phyloP scores from a whole-genome alignment of 2,888 invertebrate genomes.

The Heterodera filipjevi region DNA sequence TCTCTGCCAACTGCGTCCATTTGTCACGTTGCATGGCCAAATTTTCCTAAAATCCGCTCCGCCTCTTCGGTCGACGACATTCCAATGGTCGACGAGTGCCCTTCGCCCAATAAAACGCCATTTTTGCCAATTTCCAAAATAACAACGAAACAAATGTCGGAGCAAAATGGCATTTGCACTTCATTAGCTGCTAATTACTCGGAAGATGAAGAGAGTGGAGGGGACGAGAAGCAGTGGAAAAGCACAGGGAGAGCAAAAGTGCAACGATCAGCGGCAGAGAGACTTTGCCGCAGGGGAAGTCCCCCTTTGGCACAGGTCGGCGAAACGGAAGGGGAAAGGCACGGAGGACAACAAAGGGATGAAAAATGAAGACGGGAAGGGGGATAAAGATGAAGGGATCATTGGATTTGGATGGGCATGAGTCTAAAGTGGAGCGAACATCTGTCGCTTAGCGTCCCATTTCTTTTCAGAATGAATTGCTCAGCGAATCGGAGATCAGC shows the following conservation, averaged over 20 bases:
- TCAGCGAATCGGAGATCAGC: constrained; percentile 42
- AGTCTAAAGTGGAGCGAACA: too few relatives aligned
- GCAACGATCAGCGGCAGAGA: constrained; percentile 2
- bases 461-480: constrained; percentile 30
- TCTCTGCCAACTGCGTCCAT: not conserved
- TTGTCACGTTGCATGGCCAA: not conserved
- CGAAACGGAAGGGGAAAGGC: not conserved
- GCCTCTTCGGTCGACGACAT: constrained; percentile 17
- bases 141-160: not conserved
- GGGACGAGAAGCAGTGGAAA: not conserved
- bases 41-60: not conserved
- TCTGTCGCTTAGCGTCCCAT: too few relatives aligned
- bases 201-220: not conserved
- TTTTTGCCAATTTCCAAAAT: not conserved
- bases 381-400: too few relatives aligned
- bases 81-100: constrained; percentile 32
- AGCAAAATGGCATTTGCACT: not conserved
- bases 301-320: constrained; percentile 21
- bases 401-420: too few relatives aligned
- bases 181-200: constrained; percentile 8
- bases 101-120: constrained; percentile 2
- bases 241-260: not conserved
- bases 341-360: not conserved
- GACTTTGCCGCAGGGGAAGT: constrained; percentile 28
- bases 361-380: not conserved